Evolutionary conservation across 2,888 invertebrate genomes (phyloP).

Genomic region (Phlogophora meticulosa): DNA sequence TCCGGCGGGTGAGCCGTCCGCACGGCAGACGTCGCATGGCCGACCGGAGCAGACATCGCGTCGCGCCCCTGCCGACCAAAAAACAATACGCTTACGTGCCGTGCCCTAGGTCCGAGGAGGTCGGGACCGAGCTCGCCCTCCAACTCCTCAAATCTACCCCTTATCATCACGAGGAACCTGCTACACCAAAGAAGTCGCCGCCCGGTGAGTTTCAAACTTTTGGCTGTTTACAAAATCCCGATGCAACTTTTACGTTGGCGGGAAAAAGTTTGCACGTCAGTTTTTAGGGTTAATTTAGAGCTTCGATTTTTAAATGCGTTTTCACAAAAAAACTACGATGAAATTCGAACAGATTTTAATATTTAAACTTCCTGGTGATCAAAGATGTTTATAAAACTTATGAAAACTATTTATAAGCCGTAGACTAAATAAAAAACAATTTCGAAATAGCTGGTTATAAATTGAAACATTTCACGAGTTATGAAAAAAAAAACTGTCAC

Average conservation of each 20-base stretch:
- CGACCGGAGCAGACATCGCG: slow-evolving; percentile 88
- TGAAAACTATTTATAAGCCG: slow-evolving; percentile 41
- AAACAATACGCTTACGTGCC: slow-evolving; percentile 89
- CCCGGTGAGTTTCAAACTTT: slow-evolving; percentile 76
- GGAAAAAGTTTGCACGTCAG: slow-evolving; percentile 69
- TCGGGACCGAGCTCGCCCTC: slow-evolving; percentile 87
- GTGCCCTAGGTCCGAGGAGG: slow-evolving; percentile 89
- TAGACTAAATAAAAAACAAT: slow-evolving; percentile 55
- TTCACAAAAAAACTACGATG: slow-evolving; percentile 14
- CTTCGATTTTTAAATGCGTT: slow-evolving; percentile 27
- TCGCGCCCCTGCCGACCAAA: slow-evolving; percentile 87
- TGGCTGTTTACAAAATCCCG: slow-evolving; percentile 48
- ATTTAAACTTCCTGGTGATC: slow-evolving; percentile 17
- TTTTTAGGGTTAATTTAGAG: slow-evolving; percentile 23
- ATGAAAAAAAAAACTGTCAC: slow-evolving; percentile 40
- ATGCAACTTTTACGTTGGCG: slow-evolving; percentile 69
- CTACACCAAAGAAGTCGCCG: slow-evolving; percentile 81
- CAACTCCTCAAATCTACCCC: slow-evolving; percentile 75
- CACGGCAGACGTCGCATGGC: slow-evolving; percentile 89
- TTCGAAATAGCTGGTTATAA: slow-evolving; percentile 50
- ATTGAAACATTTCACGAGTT: slow-evolving; percentile 29
- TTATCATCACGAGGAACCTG: slow-evolving; percentile 74
- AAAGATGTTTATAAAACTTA: slow-evolving; percentile 49
- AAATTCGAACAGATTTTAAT: slow-evolving; percentile 9
- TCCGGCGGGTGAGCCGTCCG: slow-evolving; percentile 66